Percentiles rank a stretch among this genome's conserved stretches.
Conservation (phyloP, 2,888 invertebrate genomes). For the Arrhopalites spinosus region DNA sequence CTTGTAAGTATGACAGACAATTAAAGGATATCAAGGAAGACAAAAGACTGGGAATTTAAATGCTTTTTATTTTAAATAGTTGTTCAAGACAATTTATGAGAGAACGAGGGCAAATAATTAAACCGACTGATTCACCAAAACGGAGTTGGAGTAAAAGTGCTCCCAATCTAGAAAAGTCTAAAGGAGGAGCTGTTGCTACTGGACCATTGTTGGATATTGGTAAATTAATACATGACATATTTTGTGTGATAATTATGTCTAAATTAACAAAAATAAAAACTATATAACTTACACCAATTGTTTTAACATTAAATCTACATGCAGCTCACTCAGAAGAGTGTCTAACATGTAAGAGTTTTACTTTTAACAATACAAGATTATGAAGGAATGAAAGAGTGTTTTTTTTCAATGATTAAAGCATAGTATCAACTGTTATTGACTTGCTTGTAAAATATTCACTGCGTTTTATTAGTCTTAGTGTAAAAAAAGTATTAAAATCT, state of each 20-base stretch:
- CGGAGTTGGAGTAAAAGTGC: constrained; percentile 68
- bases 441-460: too few species aligned
- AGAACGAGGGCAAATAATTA: constrained; percentile 74
- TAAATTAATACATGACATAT: constrained; percentile 37
- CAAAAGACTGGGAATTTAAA: too few species aligned
- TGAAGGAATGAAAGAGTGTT: not conserved
- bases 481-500: too few species aligned
- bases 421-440: too few species aligned
- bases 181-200: constrained; percentile 31
- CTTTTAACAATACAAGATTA: not conserved
- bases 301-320: constrained; percentile 28
- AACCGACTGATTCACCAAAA: constrained; percentile 62
- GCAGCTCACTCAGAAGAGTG: constrained; percentile 46
- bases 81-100: too few species aligned
- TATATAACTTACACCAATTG: constrained; percentile 16
- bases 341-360: constrained; percentile 43
- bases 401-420: too few species aligned
- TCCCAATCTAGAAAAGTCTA: constrained; percentile 67
- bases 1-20: too few species aligned
- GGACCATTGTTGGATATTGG: constrained; percentile 46
- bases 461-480: too few species aligned
- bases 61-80: too few species aligned
- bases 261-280: constrained; percentile 21
- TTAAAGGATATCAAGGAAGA: too few species aligned
- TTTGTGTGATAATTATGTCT: constrained; percentile 33